Evolutionary conservation across 2,888 invertebrate genomes (phyloP).

Genomic region (Panzeria rudis): DNA sequence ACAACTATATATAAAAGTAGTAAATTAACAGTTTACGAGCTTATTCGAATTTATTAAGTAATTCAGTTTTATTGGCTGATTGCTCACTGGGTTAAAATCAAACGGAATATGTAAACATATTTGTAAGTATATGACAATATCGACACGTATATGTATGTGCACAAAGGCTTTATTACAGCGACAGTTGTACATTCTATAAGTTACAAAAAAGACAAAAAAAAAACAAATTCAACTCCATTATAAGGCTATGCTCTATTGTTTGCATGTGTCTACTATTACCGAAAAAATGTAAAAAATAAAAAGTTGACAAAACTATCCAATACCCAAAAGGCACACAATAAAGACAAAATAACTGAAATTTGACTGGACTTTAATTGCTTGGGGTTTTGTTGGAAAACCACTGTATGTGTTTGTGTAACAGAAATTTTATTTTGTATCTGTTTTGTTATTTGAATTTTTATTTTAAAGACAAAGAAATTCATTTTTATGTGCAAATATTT

Average conservation of each 20-base stretch:
- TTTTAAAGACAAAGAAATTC: not conserved
- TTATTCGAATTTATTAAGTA: too few relatives aligned
- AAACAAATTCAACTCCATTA: not conserved
- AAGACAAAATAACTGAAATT: conserved; percentile 71
- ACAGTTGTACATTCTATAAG: not conserved
- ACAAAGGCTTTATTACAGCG: not conserved
- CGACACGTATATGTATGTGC: not conserved
- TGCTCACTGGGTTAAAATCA: not conserved
- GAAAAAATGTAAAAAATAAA: not conserved
- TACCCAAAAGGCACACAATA: conserved; percentile 68
- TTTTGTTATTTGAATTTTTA: not conserved
- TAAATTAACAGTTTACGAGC: too few relatives aligned
- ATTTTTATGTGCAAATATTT: conserved; percentile 24
- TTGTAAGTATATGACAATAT: not conserved
- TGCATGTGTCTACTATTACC: conserved; percentile 9
- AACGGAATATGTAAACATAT: not conserved
- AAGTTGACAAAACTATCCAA: conserved; percentile 30
- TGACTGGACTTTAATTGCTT: conserved; percentile 73
- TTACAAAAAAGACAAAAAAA: conserved; percentile 1
- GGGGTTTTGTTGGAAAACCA: conserved; percentile 65
- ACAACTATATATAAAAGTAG: too few relatives aligned
- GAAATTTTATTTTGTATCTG: not conserved
- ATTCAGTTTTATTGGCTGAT: not conserved
- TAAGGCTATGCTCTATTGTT: conserved; percentile 18
- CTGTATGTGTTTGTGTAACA: conserved; percentile 27